A percentile compares a stretch with the other conserved stretches of the same genome.
phyloP scores from a whole-genome alignment of 2,797 vertebrate species.

The Poeciliopsis turneri region DNA sequence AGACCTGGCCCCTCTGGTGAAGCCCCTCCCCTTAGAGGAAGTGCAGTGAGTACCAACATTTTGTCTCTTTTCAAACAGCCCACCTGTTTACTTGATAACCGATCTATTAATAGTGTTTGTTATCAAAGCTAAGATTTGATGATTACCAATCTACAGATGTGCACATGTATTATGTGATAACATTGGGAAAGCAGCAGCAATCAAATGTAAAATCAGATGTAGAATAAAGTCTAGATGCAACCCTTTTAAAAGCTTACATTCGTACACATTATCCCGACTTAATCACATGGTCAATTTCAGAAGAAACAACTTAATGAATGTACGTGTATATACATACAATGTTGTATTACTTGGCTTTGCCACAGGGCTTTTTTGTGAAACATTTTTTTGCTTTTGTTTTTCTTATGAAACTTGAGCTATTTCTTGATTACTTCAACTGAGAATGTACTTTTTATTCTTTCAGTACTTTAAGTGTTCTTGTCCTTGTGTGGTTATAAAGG shows the following conservation, averaged over 20 bases:
- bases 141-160: background rate
- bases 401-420: background rate
- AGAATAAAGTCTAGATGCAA: background rate
- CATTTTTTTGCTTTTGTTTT: background rate
- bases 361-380: background rate
- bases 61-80: background rate
- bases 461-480: background rate
- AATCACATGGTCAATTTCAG: background rate
- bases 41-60: conserved; percentile 62
- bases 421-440: background rate
- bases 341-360: background rate
- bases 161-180: background rate
- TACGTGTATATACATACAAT: background rate
- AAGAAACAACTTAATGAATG: background rate
- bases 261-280: background rate
- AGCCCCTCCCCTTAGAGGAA: conserved; percentile 63
- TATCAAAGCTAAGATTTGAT: background rate
- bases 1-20: conserved; percentile 33
- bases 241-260: background rate
- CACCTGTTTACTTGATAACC: background rate
- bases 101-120: background rate
- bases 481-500: background rate
- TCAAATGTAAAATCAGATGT: background rate
- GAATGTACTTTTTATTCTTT: background rate
- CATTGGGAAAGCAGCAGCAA: background rate